Conservation (phyloP, 92 coral and sea anemone genomes). For the Palythoa caribaeorum region DNA sequence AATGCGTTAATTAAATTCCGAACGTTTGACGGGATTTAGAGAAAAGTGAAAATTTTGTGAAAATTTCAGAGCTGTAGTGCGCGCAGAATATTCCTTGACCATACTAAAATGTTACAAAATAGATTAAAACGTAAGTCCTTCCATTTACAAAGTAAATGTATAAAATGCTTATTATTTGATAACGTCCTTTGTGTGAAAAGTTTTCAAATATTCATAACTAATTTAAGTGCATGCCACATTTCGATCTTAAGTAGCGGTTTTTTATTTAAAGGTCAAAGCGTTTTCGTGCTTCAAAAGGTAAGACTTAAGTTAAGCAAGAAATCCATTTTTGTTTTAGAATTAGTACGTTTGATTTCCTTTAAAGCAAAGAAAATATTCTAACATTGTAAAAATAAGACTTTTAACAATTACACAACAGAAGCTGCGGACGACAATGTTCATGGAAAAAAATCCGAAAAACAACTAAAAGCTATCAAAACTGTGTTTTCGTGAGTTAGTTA, state of each 20-base stretch:
- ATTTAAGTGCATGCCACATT: background rate
- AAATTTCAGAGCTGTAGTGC: background rate
- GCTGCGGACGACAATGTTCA: background rate
- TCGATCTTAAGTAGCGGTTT: background rate
- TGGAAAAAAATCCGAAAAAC: background rate
- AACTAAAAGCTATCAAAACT: background rate
- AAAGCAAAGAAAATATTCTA: background rate
- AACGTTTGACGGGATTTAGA: background rate
- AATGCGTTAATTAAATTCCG: background rate
- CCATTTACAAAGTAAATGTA: background rate
- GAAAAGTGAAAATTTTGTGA: background rate
- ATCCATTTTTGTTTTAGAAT: background rate
- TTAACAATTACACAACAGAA: too few relatives aligned
- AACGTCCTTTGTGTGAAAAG: background rate
- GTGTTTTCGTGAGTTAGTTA: background rate
- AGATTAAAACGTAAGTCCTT: background rate
- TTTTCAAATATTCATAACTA: constrained; percentile 9
- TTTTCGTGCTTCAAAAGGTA: background rate
- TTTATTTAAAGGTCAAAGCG: background rate
- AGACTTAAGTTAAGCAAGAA: background rate
- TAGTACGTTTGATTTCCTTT: background rate
- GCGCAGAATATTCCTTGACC: background rate
- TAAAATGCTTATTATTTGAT: background rate
- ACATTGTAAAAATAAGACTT: background rate
- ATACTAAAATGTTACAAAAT: background rate